Conservation (phyloP, 2,113 vertebrate genomes). For the Brachionichthys hirsutus region DNA sequence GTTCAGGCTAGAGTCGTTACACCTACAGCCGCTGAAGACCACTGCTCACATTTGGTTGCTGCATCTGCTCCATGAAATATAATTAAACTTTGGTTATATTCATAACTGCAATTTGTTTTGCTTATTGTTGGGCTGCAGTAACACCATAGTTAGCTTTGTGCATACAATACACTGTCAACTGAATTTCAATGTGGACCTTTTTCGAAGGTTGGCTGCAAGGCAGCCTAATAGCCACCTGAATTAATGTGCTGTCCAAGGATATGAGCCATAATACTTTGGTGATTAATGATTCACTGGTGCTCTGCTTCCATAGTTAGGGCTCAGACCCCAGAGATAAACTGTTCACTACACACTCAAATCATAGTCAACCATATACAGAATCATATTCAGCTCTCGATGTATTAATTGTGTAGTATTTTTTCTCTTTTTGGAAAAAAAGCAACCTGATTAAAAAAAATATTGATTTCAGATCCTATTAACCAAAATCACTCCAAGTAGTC, state of each 20-base stretch:
- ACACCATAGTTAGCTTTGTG: constrained; percentile 59
- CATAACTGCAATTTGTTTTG: constrained; percentile 58
- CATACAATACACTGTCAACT: constrained; percentile 66
- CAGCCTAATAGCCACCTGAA: constrained; percentile 77
- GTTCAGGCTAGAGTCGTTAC: constrained; percentile 53
- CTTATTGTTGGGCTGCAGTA: constrained; percentile 44
- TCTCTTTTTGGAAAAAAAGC: constrained; percentile 17
- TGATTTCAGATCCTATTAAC: constrained; percentile 60
- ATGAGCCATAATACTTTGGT: constrained; percentile 79
- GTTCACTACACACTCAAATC: constrained; percentile 60
- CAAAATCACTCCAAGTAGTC: constrained; percentile 66
- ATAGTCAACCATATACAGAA: constrained; percentile 43
- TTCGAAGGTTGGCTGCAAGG: constrained; percentile 65
- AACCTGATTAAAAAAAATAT: constrained; percentile 44
- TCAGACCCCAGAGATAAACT: constrained; percentile 74
- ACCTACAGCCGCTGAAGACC: constrained; percentile 41
- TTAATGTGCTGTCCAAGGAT: constrained; percentile 78
- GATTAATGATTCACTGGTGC: constrained; percentile 77
- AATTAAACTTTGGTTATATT: constrained; percentile 40
- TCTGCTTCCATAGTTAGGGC: constrained; percentile 69
- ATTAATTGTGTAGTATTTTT: constrained; percentile 23
- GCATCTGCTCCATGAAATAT: constrained; percentile 31
- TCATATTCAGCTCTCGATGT: constrained; percentile 35
- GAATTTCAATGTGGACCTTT: constrained; percentile 73
- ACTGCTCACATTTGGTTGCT: constrained; percentile 31